Percentiles rank a stretch among this genome's conserved stretches.
These are phyloP conservation scores for Danio tinwini DNA, from an alignment of 2,797 vertebrate species.

Conservation along the genomic window DNA sequence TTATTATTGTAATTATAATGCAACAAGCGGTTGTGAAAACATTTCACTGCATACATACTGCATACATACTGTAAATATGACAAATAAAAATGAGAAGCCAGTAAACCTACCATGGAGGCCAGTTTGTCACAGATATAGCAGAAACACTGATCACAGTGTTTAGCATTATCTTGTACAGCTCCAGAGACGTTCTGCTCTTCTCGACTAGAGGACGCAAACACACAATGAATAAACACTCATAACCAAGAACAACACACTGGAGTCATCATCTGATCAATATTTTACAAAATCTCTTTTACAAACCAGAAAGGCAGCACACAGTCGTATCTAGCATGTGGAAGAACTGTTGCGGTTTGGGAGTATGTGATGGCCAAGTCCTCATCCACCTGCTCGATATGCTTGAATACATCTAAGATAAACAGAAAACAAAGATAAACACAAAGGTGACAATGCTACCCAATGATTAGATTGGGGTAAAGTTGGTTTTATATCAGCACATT, in stretches of 20 bases:
- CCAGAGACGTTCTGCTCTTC: slow-evolving; percentile 64
- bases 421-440: not conserved
- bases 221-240: not conserved
- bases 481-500: too few species aligned
- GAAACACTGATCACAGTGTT: slow-evolving; percentile 83
- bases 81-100: not conserved
- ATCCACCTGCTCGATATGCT: slow-evolving; percentile 56
- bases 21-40: too few species aligned
- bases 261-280: too few species aligned
- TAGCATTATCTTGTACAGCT: slow-evolving; percentile 73
- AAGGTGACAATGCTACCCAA: not conserved
- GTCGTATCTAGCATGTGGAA: slow-evolving; percentile 88
- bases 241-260: not conserved
- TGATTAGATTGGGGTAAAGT: not conserved
- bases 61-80: too few species aligned
- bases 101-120: slow-evolving; percentile 75
- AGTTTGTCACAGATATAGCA: slow-evolving; percentile 88
- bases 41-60: too few species aligned
- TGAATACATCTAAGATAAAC: not conserved
- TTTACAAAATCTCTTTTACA: not conserved
- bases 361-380: slow-evolving; percentile 85
- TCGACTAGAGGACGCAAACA: slow-evolving; percentile 68
- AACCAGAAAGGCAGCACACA: slow-evolving; percentile 81
- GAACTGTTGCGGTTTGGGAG: slow-evolving; percentile 77
- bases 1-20: too few species aligned